Percentiles rank a stretch among this genome's conserved stretches.
Evolutionary conservation across 2,888 invertebrate genomes (phyloP).

Genomic region (Agonopterix alstromeriana): DNA sequence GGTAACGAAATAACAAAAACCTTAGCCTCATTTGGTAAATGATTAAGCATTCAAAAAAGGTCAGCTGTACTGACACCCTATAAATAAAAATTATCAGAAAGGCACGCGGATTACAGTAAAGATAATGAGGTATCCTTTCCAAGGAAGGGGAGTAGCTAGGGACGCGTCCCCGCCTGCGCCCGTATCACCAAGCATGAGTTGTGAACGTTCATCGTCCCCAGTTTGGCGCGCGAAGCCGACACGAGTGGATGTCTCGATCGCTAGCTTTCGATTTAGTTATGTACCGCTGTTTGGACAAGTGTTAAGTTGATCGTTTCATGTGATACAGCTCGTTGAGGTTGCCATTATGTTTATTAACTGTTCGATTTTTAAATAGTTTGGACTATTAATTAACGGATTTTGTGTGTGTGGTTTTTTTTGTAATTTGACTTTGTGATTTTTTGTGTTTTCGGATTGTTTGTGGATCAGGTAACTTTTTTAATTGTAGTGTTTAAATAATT

Average conservation of each 20-base stretch:
- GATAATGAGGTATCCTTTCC: slow-evolving; percentile 73
- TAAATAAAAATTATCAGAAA: slow-evolving; percentile 69
- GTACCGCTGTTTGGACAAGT: slow-evolving; percentile 70
- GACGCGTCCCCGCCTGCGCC: slow-evolving; percentile 17
- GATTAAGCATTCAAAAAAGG: slow-evolving; percentile 34
- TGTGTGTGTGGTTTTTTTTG: slow-evolving; percentile 33
- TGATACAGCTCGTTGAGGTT: slow-evolving; percentile 64
- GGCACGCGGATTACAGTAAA: slow-evolving; percentile 68
- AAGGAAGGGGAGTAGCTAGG: slow-evolving; percentile 49
- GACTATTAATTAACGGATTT: slow-evolving; percentile 12
- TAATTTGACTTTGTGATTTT: slow-evolving; percentile 27
- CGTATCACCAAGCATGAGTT: slow-evolving; percentile 2
- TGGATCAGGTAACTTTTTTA: slow-evolving; percentile 1
- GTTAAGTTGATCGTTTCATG: slow-evolving; percentile 74
- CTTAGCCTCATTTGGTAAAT: too few relatives aligned
- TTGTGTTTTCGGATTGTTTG: slow-evolving; percentile 29
- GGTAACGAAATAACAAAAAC: too few relatives aligned
- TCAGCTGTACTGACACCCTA: slow-evolving; percentile 42
- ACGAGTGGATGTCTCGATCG: slow-evolving; percentile 31
- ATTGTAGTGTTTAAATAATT: background rate
- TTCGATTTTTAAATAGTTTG: slow-evolving; percentile 60
- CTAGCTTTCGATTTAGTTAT: slow-evolving; percentile 39
- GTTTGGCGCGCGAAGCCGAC: slow-evolving; percentile 68
- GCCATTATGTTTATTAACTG: slow-evolving; percentile 70
- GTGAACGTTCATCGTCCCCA: slow-evolving; percentile 32